Conservation (phyloP, 2,797 vertebrate genomes). For the Aeoliscus strigatus region DNA sequence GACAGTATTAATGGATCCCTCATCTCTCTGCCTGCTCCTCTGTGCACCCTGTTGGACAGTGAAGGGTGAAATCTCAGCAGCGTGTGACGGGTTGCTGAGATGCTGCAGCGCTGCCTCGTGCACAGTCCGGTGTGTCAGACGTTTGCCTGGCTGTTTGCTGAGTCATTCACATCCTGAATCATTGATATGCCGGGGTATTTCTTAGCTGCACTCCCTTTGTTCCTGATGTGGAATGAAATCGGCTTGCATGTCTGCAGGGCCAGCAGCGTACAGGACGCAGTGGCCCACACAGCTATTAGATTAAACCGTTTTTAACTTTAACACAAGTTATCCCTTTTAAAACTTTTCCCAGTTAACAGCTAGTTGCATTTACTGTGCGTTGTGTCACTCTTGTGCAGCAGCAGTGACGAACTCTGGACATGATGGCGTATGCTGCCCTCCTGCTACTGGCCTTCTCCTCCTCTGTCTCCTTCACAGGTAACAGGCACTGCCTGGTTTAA, state of each 20-base stretch:
- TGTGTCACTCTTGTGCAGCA: constrained; percentile 7
- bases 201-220: background rate
- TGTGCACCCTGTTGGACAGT: too few species aligned
- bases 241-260: background rate
- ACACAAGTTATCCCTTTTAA: too few species aligned
- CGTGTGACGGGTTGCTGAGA: background rate
- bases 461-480: constrained; percentile 62
- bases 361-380: too few species aligned
- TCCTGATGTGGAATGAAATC: constrained; percentile 2
- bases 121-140: constrained; percentile 6
- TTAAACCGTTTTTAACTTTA: too few species aligned
- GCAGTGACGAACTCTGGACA: constrained; percentile 8
- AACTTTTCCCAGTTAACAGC: too few species aligned
- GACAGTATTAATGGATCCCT: too few species aligned
- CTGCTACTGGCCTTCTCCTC: constrained; percentile 57
- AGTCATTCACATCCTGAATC: constrained; percentile 52
- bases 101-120: constrained; percentile 21
- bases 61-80: too few species aligned
- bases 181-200: constrained; percentile 31
- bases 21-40: too few species aligned
- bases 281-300: background rate
- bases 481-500: constrained; percentile 1
- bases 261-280: too few species aligned
- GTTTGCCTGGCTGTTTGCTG: constrained; percentile 31
- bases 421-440: constrained; percentile 57